A percentile compares a stretch with the other conserved stretches of the same genome.
phyloP scores from a whole-genome alignment of 2,888 invertebrate species.

The Amphipyra tragopoginis region DNA sequence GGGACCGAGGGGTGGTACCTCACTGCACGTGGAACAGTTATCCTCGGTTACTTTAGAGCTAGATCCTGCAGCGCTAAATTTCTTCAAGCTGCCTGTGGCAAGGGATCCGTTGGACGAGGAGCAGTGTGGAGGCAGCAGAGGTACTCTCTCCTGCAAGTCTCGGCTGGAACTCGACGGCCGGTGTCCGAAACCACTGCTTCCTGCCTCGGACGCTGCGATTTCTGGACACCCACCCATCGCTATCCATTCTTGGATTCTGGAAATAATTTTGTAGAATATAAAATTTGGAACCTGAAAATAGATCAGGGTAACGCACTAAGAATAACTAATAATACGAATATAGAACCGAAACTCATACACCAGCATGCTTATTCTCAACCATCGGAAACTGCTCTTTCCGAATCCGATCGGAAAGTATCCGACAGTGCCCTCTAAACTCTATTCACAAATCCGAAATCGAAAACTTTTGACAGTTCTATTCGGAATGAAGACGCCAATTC shows the following conservation, averaged over 20 bases:
- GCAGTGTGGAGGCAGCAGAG: constrained; percentile 83
- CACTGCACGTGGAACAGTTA: constrained; percentile 82
- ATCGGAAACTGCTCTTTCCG: too few relatives aligned
- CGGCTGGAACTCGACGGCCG: constrained; percentile 73
- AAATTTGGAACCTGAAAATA: too few relatives aligned
- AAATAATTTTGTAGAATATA: not conserved
- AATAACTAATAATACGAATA: too few relatives aligned
- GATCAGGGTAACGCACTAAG: too few relatives aligned
- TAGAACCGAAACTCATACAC: too few relatives aligned
- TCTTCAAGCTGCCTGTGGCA: constrained; percentile 82
- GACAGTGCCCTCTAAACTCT: too few relatives aligned
- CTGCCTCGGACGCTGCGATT: constrained; percentile 73
- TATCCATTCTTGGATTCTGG: constrained; percentile 81
- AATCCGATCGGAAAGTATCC: too few relatives aligned
- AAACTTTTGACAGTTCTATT: too few relatives aligned
- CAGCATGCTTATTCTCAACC: too few relatives aligned
- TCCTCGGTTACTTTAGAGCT: constrained; percentile 79
- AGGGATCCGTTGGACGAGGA: constrained; percentile 86
- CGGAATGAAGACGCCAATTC: too few relatives aligned
- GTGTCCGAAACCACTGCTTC: constrained; percentile 75
- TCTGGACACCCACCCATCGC: constrained; percentile 83
- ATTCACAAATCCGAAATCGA: too few relatives aligned
- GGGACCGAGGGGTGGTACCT: constrained; percentile 82
- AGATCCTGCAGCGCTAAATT: constrained; percentile 78
- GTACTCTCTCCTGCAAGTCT: constrained; percentile 82